phyloP scores from a whole-genome alignment of 2,888 invertebrate species.

The Dasypolia templi region DNA sequence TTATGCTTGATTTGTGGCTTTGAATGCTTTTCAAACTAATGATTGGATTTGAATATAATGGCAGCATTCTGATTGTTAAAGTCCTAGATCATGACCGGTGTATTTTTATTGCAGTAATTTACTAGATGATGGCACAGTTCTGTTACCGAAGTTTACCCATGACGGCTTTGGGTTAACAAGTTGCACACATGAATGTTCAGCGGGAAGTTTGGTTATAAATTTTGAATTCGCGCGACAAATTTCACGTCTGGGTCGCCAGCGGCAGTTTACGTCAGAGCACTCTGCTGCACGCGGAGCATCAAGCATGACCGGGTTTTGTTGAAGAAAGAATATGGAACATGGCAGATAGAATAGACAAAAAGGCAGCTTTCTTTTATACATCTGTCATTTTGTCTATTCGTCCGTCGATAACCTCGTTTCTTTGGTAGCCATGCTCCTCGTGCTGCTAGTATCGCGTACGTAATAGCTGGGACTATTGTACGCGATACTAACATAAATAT shows the following conservation, averaged over 20 bases:
- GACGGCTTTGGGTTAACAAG: conserved; percentile 32
- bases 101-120: conserved; percentile 42
- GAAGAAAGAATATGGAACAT: too few relatives aligned
- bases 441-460: conserved; percentile 15
- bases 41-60: conserved; percentile 52
- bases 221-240: conserved; percentile 41
- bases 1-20: conserved; percentile 50
- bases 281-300: too few relatives aligned
- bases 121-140: conserved; percentile 34
- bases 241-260: conserved; percentile 36
- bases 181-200: conserved; percentile 42
- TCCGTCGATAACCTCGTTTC: too few relatives aligned
- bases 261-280: conserved; percentile 25
- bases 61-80: conserved; percentile 43
- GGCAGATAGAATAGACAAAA: too few relatives aligned
- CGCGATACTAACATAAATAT: conserved; percentile 28
- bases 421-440: too few relatives aligned
- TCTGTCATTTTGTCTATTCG: too few relatives aligned
- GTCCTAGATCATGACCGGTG: conserved; percentile 27
- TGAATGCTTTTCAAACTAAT: conserved; percentile 42
- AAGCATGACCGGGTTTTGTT: too few relatives aligned
- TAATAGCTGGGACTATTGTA: conserved; percentile 1
- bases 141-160: conserved; percentile 23
- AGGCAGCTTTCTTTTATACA: too few relatives aligned
- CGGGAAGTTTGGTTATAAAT: conserved; percentile 36